Base-by-base conservation (phyloP, 1,140 invertebrate genomes). In the Eciton burchellii region DNA sequence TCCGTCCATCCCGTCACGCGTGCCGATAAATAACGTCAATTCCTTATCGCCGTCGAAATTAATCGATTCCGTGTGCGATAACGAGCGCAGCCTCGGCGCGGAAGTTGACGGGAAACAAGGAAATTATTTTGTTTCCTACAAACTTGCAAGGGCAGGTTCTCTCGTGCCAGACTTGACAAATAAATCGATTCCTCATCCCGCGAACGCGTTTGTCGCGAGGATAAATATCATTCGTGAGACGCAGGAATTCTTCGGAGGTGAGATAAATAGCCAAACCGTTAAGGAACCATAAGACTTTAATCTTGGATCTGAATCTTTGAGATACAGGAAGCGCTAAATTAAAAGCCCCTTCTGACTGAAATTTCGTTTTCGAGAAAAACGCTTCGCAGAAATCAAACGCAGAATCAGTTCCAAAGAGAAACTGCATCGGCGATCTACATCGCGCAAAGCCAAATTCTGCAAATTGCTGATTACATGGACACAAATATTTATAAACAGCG, bases 401-500 rank as follows among this genome's bases (percentile, higher is more conserved):
- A 79, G 49, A 29, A 56, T 79, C 49, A 47, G n/a, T 56, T 45
- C 35, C 12, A 79, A 70, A 79, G 56, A 68, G 45, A 29, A 56
- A 68, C 47, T 54, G n/a, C 47, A 68, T 57, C 35, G 8, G 29
- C 45, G 21, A 43, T 56, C 63, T 21, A 57, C 74, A 24, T 26
- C 45, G 54, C 5, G 62, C 45, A n/a, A 77, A 74, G 57, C 26
- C 16, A 79, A 70, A 79, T 79, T 57, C 24, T 79, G n/a, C 52
- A 68, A 70, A 57, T 70, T 70, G 63, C 52, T 79, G 63, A 79
- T 79, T 79, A 2, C 63, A 70, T 45, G 52, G 52, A 29, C 11
- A 70, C 63, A 79, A 79, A 79, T 79, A 79, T 79, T 79, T 79
- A 35, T 79, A 79, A 79, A 70, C n/a, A 70, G 12, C 63, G 35